phyloP scores from a whole-genome alignment of 2,797 vertebrate species.

The Otus scops region DNA sequence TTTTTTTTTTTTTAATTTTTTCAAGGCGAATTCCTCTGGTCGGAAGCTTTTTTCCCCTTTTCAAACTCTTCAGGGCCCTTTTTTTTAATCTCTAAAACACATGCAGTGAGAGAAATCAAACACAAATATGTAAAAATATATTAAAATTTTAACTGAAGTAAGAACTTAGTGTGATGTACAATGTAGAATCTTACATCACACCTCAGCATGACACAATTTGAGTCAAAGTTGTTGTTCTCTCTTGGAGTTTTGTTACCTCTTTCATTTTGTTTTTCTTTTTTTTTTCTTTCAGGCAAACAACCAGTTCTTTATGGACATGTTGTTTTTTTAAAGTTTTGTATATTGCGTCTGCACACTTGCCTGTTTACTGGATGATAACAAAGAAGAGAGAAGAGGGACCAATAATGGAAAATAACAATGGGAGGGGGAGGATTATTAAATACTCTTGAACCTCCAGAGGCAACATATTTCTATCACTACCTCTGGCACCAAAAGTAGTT shows the following conservation, averaged over 20 bases:
- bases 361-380: slow-evolving; percentile 65
- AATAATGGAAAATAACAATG: slow-evolving; percentile 40
- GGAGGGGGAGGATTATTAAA: slow-evolving; percentile 65
- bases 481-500: slow-evolving; percentile 67
- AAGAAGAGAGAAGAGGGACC: slow-evolving; percentile 63
- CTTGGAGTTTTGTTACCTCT: background rate
- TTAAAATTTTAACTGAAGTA: background rate
- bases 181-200: background rate
- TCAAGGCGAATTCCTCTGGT: background rate
- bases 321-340: background rate
- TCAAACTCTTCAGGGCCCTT: background rate
- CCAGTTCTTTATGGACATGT: background rate
- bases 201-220: background rate
- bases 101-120: background rate
- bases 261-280: background rate
- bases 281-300: background rate
- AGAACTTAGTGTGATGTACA: background rate
- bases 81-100: background rate
- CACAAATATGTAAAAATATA: background rate
- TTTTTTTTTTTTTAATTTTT: background rate
- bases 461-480: slow-evolving; percentile 57
- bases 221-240: background rate
- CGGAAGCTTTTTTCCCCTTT: background rate
- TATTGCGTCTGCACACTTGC: background rate
- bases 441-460: slow-evolving; percentile 60